These are phyloP conservation scores for Rousettus leschenaultii DNA, from an alignment of 2,113 vertebrate genomes.

Conservation along the genomic window DNA sequence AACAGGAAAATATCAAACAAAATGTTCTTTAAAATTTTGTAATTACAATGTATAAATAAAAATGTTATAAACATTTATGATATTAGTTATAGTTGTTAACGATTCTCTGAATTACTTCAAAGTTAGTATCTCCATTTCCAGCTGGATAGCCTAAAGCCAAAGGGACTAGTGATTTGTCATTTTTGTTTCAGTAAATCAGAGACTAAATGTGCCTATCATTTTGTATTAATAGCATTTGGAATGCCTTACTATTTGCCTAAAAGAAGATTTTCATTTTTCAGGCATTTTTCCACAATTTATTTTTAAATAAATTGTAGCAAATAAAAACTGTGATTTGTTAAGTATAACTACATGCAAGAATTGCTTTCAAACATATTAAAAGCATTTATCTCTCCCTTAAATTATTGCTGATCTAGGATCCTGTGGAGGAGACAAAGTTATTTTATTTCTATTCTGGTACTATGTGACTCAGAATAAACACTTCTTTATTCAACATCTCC, in stretches of 20 bases:
- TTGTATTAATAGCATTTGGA: neutral
- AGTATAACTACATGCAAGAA: neutral
- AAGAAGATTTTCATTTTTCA: neutral
- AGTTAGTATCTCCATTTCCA: neutral
- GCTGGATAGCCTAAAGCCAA: neutral
- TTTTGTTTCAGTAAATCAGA: neutral
- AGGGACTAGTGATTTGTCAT: neutral
- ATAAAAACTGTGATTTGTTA: neutral
- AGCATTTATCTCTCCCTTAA: neutral
- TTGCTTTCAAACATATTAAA: neutral
- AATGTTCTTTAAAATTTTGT: neutral
- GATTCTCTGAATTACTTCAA: neutral
- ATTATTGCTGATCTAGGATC: neutral
- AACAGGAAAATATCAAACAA: neutral
- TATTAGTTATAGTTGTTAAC: neutral
- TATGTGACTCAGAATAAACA: neutral
- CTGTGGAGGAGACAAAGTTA: neutral
- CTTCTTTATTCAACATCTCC: neutral
- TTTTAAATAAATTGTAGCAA: neutral
- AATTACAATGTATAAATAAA: neutral
- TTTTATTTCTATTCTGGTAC: neutral
- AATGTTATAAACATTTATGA: neutral
- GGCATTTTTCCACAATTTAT: neutral
- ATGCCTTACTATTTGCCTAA: neutral
- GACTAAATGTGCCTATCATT: neutral